Conservation (phyloP, 2,888 invertebrate species). For the Phortica magna region DNA sequence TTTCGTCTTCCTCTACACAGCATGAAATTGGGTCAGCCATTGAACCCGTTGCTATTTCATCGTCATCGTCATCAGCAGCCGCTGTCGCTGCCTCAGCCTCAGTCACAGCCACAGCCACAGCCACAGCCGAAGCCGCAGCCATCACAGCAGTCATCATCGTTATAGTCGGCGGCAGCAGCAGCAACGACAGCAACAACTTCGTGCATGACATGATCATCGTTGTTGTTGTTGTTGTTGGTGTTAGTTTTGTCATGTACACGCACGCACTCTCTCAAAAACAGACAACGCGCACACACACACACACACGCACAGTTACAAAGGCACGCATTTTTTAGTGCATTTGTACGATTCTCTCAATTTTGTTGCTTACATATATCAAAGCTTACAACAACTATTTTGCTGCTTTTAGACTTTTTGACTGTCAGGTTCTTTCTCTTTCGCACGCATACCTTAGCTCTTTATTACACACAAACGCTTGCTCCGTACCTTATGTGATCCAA, state of each 20-base stretch:
- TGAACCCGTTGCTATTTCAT: constrained; percentile 75
- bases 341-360: not conserved
- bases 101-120: constrained; percentile 42
- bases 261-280: not conserved
- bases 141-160: constrained; percentile 8
- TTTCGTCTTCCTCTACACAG: constrained; percentile 54
- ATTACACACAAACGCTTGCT: too few species aligned
- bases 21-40: constrained; percentile 78
- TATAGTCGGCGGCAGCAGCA: not conserved
- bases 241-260: not conserved
- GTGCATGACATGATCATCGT: not conserved
- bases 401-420: too few species aligned
- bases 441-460: too few species aligned
- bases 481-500: too few species aligned
- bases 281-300: not conserved
- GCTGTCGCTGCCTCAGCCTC: constrained; percentile 37
- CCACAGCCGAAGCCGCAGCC: constrained; percentile 39
- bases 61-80: constrained; percentile 36
- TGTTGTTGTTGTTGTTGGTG: not conserved
- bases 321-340: not conserved
- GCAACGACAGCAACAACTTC: not conserved
- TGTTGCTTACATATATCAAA: not conserved
- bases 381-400: not conserved
- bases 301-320: not conserved
- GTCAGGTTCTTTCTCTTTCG: too few species aligned